These are phyloP conservation scores for Hippocampus zosterae DNA, from an alignment of 2,113 vertebrate species.

Conservation along the genomic window DNA sequence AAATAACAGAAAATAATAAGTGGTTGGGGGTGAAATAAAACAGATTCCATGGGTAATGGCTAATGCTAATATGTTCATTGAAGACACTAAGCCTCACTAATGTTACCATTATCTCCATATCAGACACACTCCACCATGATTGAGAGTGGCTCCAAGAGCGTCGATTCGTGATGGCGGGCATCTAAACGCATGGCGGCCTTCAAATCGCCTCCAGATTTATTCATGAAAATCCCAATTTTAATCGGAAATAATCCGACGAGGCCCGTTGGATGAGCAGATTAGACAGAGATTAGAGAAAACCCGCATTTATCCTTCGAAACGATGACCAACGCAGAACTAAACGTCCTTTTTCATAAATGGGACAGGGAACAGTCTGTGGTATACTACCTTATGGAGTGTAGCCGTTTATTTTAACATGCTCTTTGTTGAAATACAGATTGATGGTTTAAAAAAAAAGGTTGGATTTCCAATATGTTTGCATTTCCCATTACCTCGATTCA, in stretches of 20 bases:
- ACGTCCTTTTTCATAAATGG: constrained; percentile 2
- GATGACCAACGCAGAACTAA: constrained; percentile 9
- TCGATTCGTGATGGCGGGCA: background rate
- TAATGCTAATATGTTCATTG: constrained; percentile 1
- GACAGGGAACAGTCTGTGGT: constrained; percentile 5
- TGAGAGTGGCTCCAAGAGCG: background rate
- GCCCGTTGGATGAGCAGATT: constrained; percentile 34
- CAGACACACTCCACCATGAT: background rate
- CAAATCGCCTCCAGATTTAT: constrained; percentile 28
- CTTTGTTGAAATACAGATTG: too few species aligned
- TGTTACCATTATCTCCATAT: constrained; percentile 6
- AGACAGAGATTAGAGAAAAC: constrained; percentile 50
- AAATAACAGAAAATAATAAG: too few species aligned
- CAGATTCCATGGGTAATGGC: background rate
- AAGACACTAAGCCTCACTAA: background rate
- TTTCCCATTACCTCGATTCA: too few species aligned
- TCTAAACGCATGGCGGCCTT: background rate
- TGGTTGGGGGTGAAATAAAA: too few species aligned
- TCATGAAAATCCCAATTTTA: constrained; percentile 30
- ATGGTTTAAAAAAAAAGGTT: too few species aligned
- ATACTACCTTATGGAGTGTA: background rate
- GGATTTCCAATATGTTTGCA: too few species aligned
- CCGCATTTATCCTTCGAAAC: constrained; percentile 17
- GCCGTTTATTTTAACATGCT: too few species aligned
- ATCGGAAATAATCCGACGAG: constrained; percentile 56